phyloP scores from a whole-genome alignment of 2,888 invertebrate genomes.

The Sesia apiformis region DNA sequence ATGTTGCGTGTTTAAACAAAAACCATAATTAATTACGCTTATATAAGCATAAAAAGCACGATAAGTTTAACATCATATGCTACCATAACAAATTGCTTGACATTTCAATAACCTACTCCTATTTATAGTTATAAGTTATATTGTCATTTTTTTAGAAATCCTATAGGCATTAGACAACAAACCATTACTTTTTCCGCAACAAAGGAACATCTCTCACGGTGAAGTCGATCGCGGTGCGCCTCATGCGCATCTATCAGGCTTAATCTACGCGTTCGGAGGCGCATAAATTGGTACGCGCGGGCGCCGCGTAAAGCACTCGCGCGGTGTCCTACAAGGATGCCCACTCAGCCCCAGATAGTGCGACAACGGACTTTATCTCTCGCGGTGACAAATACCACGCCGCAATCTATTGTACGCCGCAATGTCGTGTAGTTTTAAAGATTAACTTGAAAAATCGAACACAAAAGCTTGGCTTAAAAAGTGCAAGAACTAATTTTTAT shows the following conservation, averaged over 20 bases:
- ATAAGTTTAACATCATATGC: too few species aligned
- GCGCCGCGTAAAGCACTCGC: constrained; percentile 38
- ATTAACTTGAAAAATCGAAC: not conserved
- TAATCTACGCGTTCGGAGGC: constrained; percentile 2
- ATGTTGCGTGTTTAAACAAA: too few species aligned
- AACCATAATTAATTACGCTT: too few species aligned
- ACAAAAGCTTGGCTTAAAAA: too few species aligned
- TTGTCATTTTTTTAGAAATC: too few species aligned
- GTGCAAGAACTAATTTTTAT: too few species aligned
- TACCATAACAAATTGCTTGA: too few species aligned
- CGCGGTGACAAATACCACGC: constrained; percentile 32
- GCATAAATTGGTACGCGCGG: constrained; percentile 5
- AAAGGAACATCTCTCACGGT: not conserved
- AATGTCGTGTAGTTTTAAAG: not conserved
- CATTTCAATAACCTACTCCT: too few species aligned
- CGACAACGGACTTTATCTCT: constrained; percentile 25
- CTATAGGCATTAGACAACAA: too few species aligned
- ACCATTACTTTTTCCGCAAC: too few species aligned
- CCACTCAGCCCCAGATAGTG: constrained; percentile 37
- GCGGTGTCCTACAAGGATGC: constrained; percentile 35
- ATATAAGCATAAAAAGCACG: too few species aligned
- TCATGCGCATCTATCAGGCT: constrained; percentile 7
- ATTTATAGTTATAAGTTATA: too few species aligned
- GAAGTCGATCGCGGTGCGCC: constrained; percentile 1
- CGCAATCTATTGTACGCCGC: not conserved